A percentile compares a stretch with the other conserved stretches of the same genome.
Evolutionary conservation across 2,797 vertebrate genomes (phyloP).

Genomic region (Diplodus sargus): DNA sequence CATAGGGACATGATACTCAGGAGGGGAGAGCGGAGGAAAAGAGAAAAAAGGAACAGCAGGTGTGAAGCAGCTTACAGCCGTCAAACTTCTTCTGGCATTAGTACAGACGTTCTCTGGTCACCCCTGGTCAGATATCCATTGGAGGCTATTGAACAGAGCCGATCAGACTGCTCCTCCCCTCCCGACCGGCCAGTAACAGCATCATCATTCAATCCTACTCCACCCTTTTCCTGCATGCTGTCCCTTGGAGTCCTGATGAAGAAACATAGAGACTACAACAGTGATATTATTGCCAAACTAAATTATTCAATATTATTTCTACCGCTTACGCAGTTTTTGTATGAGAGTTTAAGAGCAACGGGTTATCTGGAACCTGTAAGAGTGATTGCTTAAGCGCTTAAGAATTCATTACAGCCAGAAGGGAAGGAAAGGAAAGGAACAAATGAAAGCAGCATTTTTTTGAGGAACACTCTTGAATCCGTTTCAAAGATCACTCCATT

Average conservation of each 20-base stretch:
- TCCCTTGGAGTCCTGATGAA: constrained; percentile 60
- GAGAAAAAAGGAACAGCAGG: constrained; percentile 68
- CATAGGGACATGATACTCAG: constrained; percentile 22
- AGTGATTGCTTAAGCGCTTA: constrained; percentile 4
- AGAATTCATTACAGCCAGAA: constrained; percentile 15
- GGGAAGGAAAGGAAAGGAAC: constrained; percentile 34
- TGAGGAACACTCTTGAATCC: neutral
- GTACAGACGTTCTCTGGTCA: constrained; percentile 61
- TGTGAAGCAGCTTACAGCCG: constrained; percentile 75
- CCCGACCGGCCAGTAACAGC: constrained; percentile 53
- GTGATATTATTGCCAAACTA: constrained; percentile 58
- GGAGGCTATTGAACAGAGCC: constrained; percentile 65
- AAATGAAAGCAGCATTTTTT: constrained; percentile 6
- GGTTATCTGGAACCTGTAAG: constrained; percentile 28
- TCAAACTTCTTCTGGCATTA: constrained; percentile 53
- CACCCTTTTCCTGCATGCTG: constrained; percentile 57
- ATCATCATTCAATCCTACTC: constrained; percentile 61
- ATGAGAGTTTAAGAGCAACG: constrained; percentile 16
- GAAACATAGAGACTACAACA: constrained; percentile 48
- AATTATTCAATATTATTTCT: constrained; percentile 64
- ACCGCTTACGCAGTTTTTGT: constrained; percentile 18
- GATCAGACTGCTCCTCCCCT: constrained; percentile 61
- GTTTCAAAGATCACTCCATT: neutral
- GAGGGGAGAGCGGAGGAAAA: constrained; percentile 15
- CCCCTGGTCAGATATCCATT: constrained; percentile 61